Percentiles rank a stretch among this genome's conserved stretches.
Conservation (phyloP, 64 coral and sea anemone species). For the Montipora efflorescens region DNA sequence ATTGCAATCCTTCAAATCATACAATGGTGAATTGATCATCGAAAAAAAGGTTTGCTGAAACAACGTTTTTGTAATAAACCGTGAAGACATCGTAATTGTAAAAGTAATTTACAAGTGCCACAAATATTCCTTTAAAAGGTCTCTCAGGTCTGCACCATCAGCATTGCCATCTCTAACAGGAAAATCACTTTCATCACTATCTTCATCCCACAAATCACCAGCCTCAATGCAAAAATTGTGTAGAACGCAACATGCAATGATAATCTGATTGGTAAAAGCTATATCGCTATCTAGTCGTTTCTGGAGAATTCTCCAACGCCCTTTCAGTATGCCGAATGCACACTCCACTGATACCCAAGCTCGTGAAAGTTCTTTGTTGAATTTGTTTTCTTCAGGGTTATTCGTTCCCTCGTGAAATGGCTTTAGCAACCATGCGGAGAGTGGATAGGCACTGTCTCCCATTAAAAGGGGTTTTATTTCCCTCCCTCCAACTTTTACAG, state of each 20-base stretch:
- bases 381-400: not conserved
- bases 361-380: conserved; percentile 34
- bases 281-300: conserved; percentile 9
- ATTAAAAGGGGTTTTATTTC: conserved; percentile 34
- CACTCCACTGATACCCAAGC: not conserved
- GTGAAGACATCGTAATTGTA: too few species aligned
- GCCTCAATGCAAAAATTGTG: not conserved
- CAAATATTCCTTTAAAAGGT: conserved; percentile 31
- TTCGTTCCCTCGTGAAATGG: conserved; percentile 53
- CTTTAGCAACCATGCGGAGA: conserved; percentile 20
- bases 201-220: not conserved
- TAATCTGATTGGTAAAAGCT: not conserved
- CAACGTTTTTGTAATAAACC: too few species aligned
- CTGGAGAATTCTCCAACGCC: conserved; percentile 8
- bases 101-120: not conserved
- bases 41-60: too few species aligned
- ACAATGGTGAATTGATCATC: too few species aligned
- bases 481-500: not conserved
- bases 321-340: conserved; percentile 32
- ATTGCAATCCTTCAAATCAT: too few species aligned
- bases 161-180: conserved; percentile 4
- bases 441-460: not conserved
- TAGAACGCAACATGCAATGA: not conserved
- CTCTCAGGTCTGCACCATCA: conserved; percentile 40
- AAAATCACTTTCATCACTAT: not conserved